Conservation (phyloP, 2,888 invertebrate species). For the Drosophila suboccidentalis region DNA sequence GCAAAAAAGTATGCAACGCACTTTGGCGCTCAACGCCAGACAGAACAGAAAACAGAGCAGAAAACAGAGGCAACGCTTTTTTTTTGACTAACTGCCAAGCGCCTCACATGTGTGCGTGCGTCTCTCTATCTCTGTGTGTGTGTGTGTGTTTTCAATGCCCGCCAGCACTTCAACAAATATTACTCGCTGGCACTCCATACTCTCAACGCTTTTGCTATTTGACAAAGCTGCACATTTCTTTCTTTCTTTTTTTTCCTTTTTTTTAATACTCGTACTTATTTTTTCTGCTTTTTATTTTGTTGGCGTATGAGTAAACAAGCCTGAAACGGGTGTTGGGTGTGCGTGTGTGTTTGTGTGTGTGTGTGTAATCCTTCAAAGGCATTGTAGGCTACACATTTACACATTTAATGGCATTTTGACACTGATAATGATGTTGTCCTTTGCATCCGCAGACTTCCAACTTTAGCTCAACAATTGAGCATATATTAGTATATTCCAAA, state of each 20-base stretch:
- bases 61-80: constrained; percentile 25
- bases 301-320: constrained; percentile 49
- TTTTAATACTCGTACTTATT: constrained; percentile 25
- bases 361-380: constrained; percentile 75
- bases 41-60: constrained; percentile 9
- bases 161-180: constrained; percentile 63
- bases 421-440: constrained; percentile 77
- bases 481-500: constrained; percentile 8
- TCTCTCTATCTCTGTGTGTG: constrained; percentile 5
- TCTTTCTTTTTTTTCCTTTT: constrained; percentile 8
- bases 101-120: constrained; percentile 28
- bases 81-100: constrained; percentile 73
- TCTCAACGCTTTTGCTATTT: constrained; percentile 55
- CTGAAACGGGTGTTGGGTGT: constrained; percentile 14
- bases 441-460: constrained; percentile 58
- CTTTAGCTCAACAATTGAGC: constrained; percentile 18
- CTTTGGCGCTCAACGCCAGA: constrained; percentile 71
- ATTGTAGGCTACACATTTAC: constrained; percentile 63
- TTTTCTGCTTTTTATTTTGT: constrained; percentile 40
- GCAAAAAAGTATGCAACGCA: constrained; percentile 76
- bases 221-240: constrained; percentile 75
- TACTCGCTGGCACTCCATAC: constrained; percentile 25
- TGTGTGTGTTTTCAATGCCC: constrained; percentile 70
- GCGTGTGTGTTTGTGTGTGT: constrained; percentile 20
- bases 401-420: constrained; percentile 79